A percentile compares a stretch with the other conserved stretches of the same genome.
These are phyloP conservation scores for Miltochrista miniata DNA, from an alignment of 2,888 invertebrate genomes.

Conservation along the genomic window DNA sequence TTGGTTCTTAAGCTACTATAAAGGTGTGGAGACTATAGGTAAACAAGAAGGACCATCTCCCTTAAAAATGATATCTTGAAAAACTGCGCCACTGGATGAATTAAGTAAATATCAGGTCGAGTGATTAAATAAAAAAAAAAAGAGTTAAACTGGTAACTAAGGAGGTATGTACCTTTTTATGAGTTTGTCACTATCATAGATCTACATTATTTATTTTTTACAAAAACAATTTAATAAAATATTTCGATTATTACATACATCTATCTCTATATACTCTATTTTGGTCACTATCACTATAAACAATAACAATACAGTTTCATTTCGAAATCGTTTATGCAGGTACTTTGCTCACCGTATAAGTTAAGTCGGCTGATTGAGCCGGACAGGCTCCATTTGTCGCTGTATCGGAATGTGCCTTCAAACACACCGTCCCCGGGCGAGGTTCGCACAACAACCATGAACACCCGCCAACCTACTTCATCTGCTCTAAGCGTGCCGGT, in stretches of 20 bases:
- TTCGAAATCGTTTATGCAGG: constrained; percentile 88
- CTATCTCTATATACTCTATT: constrained; percentile 30
- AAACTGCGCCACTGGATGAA: too few species aligned
- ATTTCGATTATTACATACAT: constrained; percentile 47
- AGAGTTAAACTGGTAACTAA: too few species aligned
- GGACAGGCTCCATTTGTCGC: constrained; percentile 75
- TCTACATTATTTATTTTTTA: too few species aligned
- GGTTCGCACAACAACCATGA: constrained; percentile 85
- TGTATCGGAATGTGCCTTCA: constrained; percentile 88
- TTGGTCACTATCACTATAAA: constrained; percentile 30
- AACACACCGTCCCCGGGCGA: constrained; percentile 88
- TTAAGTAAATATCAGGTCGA: too few species aligned
- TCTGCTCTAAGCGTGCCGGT: constrained; percentile 60
- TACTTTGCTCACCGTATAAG: constrained; percentile 91
- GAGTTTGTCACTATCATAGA: too few species aligned
- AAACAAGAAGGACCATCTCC: too few species aligned
- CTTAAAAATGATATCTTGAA: too few species aligned
- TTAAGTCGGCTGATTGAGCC: constrained; percentile 92
- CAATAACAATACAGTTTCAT: constrained; percentile 92
- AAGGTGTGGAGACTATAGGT: too few species aligned
- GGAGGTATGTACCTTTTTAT: too few species aligned
- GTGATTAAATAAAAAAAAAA: too few species aligned
- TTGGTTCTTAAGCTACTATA: too few species aligned
- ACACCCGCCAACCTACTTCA: constrained; percentile 82
- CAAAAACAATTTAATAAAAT: too few species aligned